Evolutionary conservation across 2,797 vertebrate genomes (phyloP).

Genomic region (Coracias cyanogaster): DNA sequence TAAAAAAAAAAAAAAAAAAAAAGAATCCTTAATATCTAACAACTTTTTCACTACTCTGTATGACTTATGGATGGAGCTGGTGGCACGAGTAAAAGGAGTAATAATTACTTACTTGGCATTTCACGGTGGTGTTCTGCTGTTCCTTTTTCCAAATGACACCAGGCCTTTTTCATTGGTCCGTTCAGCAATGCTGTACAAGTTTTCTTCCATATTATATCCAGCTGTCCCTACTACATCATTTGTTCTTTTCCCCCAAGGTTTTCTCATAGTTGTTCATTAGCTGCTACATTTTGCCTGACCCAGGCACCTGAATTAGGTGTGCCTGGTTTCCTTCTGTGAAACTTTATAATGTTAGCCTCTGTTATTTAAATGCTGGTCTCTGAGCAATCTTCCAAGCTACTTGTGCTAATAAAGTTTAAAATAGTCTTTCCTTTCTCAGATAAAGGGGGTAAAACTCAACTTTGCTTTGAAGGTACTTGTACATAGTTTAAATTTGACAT

Average conservation of each 20-base stretch:
- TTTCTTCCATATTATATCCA: neutral
- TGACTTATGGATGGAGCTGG: neutral
- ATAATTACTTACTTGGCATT: neutral
- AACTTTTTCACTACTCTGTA: neutral
- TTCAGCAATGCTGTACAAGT: neutral
- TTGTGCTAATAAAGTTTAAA: neutral
- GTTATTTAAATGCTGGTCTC: neutral
- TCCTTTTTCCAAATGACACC: neutral
- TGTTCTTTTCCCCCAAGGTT: neutral
- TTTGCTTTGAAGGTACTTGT: neutral
- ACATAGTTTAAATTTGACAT: neutral
- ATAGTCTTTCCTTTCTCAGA: neutral
- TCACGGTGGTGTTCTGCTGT: neutral
- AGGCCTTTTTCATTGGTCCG: neutral
- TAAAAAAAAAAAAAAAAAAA: too few species aligned
- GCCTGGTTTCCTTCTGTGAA: neutral
- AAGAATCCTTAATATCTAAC: neutral
- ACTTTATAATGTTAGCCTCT: neutral
- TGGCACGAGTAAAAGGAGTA: neutral
- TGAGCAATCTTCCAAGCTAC: neutral
- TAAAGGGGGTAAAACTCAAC: neutral
- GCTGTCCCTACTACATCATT: neutral
- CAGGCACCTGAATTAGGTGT: neutral
- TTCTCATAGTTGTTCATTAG: neutral
- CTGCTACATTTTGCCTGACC: neutral